Conservation (phyloP, 2,113 vertebrate genomes). For the Chionomys nivalis region DNA sequence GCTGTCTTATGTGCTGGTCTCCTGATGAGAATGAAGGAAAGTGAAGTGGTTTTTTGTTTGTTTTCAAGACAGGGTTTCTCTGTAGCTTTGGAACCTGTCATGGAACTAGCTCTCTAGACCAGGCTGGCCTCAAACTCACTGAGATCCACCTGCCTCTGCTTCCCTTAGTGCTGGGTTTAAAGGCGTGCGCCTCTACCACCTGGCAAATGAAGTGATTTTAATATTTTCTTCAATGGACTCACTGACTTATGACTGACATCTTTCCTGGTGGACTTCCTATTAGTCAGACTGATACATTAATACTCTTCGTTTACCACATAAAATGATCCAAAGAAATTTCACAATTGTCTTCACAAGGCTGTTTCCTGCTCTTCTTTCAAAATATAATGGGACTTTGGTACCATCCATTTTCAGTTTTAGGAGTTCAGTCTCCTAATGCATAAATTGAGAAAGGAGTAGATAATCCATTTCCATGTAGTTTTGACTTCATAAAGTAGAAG, state of each 20-base stretch:
- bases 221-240: background rate
- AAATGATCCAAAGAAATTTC: background rate
- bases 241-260: background rate
- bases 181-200: no score
- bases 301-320: background rate
- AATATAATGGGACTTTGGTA: background rate
- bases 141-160: no score
- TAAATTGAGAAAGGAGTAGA: background rate
- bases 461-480: background rate
- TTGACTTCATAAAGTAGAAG: background rate
- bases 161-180: no score
- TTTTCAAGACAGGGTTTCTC: no score
- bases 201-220: background rate
- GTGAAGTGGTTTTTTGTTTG: no score
- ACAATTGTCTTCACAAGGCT: background rate
- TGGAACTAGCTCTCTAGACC: no score
- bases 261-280: background rate
- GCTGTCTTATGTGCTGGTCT: background rate
- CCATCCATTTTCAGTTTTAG: background rate
- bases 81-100: no score
- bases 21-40: background rate
- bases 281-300: background rate
- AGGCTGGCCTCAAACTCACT: no score
- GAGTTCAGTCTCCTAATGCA: background rate
- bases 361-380: constrained; percentile 2